phyloP scores from a whole-genome alignment of 2,113 vertebrate species.

The Oenanthe melanoleuca region DNA sequence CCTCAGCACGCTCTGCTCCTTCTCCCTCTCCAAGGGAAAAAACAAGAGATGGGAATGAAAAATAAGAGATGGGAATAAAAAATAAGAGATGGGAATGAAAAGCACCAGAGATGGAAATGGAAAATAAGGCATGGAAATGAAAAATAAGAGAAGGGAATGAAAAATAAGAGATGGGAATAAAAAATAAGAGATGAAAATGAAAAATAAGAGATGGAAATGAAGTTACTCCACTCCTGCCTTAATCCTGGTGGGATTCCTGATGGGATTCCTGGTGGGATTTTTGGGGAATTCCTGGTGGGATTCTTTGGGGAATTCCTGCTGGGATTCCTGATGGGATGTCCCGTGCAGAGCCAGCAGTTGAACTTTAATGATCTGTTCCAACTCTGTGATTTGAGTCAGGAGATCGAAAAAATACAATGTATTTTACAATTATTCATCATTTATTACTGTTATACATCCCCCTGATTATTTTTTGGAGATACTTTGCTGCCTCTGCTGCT shows the following conservation, averaged over 20 bases:
- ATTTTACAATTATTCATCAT: neutral
- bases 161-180: no score
- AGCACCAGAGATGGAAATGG: neutral
- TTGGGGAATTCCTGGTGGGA: neutral
- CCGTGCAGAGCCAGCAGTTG: neutral
- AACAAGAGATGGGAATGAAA: no score
- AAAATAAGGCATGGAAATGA: neutral
- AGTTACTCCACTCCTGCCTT: neutral
- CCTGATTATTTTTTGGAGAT: neutral
- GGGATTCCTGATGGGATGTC: neutral
- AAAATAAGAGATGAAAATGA: no score
- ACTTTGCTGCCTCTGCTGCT: neutral
- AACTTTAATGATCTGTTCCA: neutral
- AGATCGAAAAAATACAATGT: neutral
- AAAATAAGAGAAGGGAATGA: neutral
- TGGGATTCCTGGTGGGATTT: no score
- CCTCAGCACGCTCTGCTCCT: neutral
- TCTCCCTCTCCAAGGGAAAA: neutral
- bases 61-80: no score
- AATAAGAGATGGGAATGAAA: neutral
- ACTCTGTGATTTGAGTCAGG: neutral
- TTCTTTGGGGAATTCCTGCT: neutral
- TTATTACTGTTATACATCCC: rapidly evolving
- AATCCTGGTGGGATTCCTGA: neutral
- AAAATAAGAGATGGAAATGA: neutral